phyloP scores from a whole-genome alignment of 2,797 vertebrate species.

The Lagocephalus sceleratus region DNA sequence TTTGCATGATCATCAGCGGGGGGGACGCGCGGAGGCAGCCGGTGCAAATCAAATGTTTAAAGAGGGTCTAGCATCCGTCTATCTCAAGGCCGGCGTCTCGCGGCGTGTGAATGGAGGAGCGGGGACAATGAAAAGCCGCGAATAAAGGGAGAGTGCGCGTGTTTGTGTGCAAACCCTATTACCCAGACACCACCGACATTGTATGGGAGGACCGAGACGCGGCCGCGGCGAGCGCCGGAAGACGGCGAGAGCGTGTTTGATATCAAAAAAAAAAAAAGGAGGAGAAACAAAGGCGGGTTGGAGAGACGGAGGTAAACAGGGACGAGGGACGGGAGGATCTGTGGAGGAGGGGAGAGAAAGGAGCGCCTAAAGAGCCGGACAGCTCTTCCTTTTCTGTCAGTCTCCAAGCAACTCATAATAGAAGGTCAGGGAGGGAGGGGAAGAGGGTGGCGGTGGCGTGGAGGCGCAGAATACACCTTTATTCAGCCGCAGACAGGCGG shows the following conservation, averaged over 20 bases:
- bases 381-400: constrained; percentile 79
- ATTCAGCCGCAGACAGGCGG: constrained; percentile 41
- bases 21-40: constrained; percentile 5
- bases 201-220: constrained; percentile 36
- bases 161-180: constrained; percentile 43
- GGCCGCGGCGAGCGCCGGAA: constrained; percentile 33
- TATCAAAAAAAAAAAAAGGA: constrained; percentile 28
- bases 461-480: constrained; percentile 61
- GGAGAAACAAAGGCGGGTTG: constrained; percentile 39
- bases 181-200: constrained; percentile 50
- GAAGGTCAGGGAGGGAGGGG: constrained; percentile 87
- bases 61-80: constrained; percentile 29
- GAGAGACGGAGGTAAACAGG: constrained; percentile 26
- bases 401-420: constrained; percentile 98
- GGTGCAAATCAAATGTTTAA: constrained; percentile 42
- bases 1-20: constrained; percentile 22
- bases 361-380: constrained; percentile 79
- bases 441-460: constrained; percentile 73
- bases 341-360: constrained; percentile 14
- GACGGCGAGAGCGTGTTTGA: constrained; percentile 45
- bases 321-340: constrained; percentile 4
- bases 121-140: constrained; percentile 52
- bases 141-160: constrained; percentile 54
- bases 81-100: constrained; percentile 61
- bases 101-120: constrained; percentile 36